Conservation (phyloP, 2,113 vertebrate genomes). For the Centrocercus urophasianus region DNA sequence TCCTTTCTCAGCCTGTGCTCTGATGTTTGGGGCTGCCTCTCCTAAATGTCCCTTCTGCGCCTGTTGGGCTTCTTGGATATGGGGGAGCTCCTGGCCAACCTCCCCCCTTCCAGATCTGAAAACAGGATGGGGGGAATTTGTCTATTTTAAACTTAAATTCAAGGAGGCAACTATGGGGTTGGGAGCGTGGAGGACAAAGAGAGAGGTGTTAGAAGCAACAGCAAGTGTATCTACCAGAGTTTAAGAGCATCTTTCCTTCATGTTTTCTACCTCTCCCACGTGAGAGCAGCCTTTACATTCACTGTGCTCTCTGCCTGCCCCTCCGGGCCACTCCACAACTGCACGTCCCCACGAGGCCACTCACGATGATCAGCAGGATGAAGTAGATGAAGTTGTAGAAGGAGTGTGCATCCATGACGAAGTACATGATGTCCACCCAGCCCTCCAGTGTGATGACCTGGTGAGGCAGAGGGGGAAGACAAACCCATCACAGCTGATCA, state of each 20-base stretch:
- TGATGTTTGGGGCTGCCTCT: not conserved
- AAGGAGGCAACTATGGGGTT: not conserved
- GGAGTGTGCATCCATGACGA: constrained; percentile 98
- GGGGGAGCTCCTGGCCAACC: not conserved
- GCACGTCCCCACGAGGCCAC: constrained; percentile 60
- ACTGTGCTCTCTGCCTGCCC: not conserved
- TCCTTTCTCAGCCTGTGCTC: not conserved
- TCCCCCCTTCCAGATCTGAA: not conserved
- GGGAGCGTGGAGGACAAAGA: not conserved
- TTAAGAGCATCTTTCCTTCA: not conserved
- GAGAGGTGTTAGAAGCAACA: not conserved
- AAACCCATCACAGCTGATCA: not conserved
- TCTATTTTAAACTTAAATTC: not conserved
- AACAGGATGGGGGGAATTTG: not conserved
- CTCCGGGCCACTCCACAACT: not conserved
- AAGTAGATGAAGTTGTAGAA: constrained; percentile 99
- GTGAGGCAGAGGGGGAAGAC: not conserved
- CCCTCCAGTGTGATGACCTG: constrained; percentile 98
- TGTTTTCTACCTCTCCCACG: not conserved
- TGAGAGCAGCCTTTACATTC: not conserved
- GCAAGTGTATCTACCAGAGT: not conserved
- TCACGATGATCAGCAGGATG: constrained; percentile 99
- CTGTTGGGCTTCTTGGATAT: not conserved
- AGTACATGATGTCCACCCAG: constrained; percentile 99
- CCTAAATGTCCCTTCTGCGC: not conserved